Evolutionary conservation across 2,888 invertebrate species (phyloP), one percentile per base, ranked within the genome.

Genomic region (Eristalinus aeneus): DNA sequence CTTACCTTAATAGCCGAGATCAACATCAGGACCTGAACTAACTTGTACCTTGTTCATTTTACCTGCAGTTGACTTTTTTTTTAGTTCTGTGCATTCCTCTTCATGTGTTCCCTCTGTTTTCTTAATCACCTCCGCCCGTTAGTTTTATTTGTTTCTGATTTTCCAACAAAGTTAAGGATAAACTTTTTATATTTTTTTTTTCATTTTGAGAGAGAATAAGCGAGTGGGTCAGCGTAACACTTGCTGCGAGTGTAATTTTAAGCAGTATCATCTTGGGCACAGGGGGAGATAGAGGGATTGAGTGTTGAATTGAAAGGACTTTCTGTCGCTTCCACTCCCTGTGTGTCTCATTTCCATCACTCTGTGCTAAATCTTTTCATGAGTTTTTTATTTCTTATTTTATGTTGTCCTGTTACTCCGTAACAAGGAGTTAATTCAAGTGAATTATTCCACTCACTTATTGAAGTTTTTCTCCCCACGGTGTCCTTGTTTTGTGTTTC

Each of bases 1-100:
- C 64, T 60, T 81, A 81, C 75, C 74, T 73, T 79, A 79, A 81
- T 81, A 53, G 54, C 65, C 71, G 65, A 65, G 81, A 81, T 75
- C 75, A 75, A 65, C 69, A 71, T 71, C 65, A 71, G 65, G 71
- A 67, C 54, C 67, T 75, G n/a, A 74, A 74, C 56, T 63, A 80
- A 69, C 64, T 81, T 68, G 53, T 73, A 68, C 74, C 73, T 34
- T 75, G 23, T 36, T 65, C 5, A 22, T 71, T 58, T 36, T 73
- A 54, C 34, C 46, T 46, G 46, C 46, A 46, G 46, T 65, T 27
- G 23, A 34, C 46, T 20, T 53, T 10, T 56, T 31, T 1, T 5
- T 27, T 56, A n/a, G 2, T 27, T 32, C 11, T 20, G 32, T 67
- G 69, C 32, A 16, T n/a, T 67, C 27, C 20, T 54, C 22, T 27